Evolutionary conservation across 2,888 invertebrate species (phyloP), one percentile per base, ranked within the genome.

Genomic region (Euspilapteryx auroguttella): DNA sequence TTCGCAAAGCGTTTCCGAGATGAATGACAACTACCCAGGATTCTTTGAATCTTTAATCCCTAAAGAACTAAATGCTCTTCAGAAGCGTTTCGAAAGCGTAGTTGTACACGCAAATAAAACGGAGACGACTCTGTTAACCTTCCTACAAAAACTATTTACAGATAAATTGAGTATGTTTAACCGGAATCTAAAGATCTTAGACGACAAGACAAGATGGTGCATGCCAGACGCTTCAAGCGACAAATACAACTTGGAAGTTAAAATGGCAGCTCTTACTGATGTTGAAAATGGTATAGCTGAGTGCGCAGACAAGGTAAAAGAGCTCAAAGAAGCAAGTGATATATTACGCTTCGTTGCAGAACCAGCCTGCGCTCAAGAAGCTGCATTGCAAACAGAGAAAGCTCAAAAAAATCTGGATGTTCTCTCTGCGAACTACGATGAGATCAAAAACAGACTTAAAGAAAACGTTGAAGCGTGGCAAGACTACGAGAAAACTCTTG

Each of bases 171-270:
- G 83, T 25, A 87, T 87, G 49, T 78, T 94, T 21, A 87, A 90
- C 43, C 81, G 93, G 41, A 85, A 90, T 49, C 80, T 95, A 7
- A 79, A 82, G 28, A 85, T 88, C 2, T 84, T 89, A 37, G 86
- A 87, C 36, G 95, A 96, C 48, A 95, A 95, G 59, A 85, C 93
- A 1, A 79, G 84, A 9, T 95, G 95, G 94, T 96, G 95, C 54
- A 81, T 86, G 45, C 91, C 93, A 1, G 94, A 95, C 49, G 81
- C 87, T 1, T 85, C 86, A 17, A 93, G 91, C 46, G 95, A 96
- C 49, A 87, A 87, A 53, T 95, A 94, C 53, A 94, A 93, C 50
- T 78, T 95, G 14, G 93, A 95, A 73, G 91, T 94, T 0, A 96
- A 96, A 64, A 80, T 87, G 43, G 85, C 88, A 1, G 87, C 91